Evolutionary conservation across 2,113 vertebrate genomes (phyloP), one percentile per base, ranked within the genome.

Genomic region (Colius striatus): DNA sequence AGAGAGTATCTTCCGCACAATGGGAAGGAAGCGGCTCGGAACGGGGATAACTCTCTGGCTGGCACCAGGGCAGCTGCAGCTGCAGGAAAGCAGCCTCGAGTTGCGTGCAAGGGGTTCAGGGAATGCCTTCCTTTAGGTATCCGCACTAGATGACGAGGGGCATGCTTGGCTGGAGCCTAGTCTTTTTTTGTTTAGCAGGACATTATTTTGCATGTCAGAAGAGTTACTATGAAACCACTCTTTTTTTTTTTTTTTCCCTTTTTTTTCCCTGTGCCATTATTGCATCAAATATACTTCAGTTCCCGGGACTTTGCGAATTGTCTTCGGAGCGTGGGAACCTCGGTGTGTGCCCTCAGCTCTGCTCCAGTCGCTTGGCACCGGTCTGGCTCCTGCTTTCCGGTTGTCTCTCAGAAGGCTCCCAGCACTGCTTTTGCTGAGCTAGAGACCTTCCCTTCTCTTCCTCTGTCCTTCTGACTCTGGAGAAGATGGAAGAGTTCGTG

Each of bases 1-100:
- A 96, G 79, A 16, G 14, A 94, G 23, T 51, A 67, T 67, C 91
- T 95, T 94, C 79, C 80, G 36, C 92, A 90, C 92, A 92, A 94
- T 22, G 84, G 84, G 91, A 89, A 95, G 85, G 86, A 96, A 96
- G 92, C 6, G 16, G 58, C 61, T 96, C 63, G 3, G 26, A 51
- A 83, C 0, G 45, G 67, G 26, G 55, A 90, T 66, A 45, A 45
- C n/a, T 60, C 45, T 26, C 65, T 74, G 14, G 4, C 84, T 90
- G 91, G 90, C 92, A 87, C 50, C 67, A 19, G 63, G 76, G 74
- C 92, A 70, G 85, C 61, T 48, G 6, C 67, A 72, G 62, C 65
- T 87, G 87, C 87, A 89, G 87, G 92, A 90, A 85, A 86, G 79
- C 5, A 19, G 76, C 84, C 87, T 58, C 66, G 36, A 7, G n/a